Evolutionary conservation across 2,797 vertebrate genomes (phyloP).

Genomic region (Amblyraja radiata): DNA sequence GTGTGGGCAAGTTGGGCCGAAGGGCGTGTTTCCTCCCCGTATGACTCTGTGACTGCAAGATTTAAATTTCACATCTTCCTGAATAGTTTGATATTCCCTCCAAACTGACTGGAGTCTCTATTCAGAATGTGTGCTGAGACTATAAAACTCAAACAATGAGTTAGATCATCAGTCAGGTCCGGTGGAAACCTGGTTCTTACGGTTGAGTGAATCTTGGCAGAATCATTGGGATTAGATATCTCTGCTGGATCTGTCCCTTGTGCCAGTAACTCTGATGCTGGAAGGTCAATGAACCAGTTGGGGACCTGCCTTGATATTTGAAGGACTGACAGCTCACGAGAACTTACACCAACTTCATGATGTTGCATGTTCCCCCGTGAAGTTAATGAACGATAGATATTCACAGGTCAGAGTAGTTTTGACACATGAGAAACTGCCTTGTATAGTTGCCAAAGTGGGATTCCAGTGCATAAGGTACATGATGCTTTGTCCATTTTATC

Average conservation of each 20-base stretch:
- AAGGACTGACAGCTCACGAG: neutral
- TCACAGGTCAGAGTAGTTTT: neutral
- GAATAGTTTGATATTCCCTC: neutral
- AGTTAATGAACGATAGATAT: too few relatives aligned
- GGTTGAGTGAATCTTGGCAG: neutral
- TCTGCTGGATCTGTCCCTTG: neutral
- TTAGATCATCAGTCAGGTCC: neutral
- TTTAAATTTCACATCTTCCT: neutral
- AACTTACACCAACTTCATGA: neutral
- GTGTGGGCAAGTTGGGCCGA: too few relatives aligned
- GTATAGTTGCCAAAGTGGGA: neutral
- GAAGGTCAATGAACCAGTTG: neutral
- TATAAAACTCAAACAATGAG: neutral
- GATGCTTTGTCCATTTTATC: neutral
- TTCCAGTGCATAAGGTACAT: neutral
- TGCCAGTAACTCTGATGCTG: neutral
- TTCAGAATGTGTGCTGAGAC: neutral
- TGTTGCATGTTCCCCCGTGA: neutral
- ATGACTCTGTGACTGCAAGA: too few relatives aligned
- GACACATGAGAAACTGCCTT: neutral
- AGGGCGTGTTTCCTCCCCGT: too few relatives aligned
- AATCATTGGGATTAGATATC: neutral
- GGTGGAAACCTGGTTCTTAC: neutral
- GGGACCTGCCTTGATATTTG: neutral
- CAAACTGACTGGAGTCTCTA: neutral